Evolutionary conservation across 2,797 vertebrate species (phyloP).

Genomic region (Triplophysa bombifrons): DNA sequence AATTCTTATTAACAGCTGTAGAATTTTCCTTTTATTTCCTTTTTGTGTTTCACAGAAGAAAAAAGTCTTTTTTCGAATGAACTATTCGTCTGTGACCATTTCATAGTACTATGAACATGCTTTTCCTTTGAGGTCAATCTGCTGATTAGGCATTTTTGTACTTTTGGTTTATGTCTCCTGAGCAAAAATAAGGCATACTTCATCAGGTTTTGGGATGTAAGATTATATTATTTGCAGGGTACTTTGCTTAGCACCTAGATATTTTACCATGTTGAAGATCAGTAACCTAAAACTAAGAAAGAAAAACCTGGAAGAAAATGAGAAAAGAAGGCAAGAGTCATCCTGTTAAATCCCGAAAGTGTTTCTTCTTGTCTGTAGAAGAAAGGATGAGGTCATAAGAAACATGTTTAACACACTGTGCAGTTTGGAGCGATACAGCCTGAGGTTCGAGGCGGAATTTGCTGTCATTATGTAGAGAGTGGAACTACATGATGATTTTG

Average conservation of each 20-base stretch:
- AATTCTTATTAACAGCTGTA: too few relatives aligned
- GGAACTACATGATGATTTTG: constrained; percentile 72
- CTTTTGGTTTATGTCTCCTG: background rate
- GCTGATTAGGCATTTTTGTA: background rate
- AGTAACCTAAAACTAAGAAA: background rate
- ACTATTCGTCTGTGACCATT: too few relatives aligned
- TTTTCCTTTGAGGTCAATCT: background rate
- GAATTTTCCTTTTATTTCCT: too few relatives aligned
- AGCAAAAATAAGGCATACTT: background rate
- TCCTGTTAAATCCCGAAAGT: background rate
- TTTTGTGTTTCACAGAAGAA: too few relatives aligned
- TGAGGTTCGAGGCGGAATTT: constrained; percentile 70
- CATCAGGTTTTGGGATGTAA: background rate
- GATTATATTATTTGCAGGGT: constrained; percentile 5
- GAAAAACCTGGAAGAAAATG: background rate
- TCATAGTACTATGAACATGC: too few relatives aligned
- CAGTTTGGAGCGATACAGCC: constrained; percentile 49
- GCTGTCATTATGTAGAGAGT: constrained; percentile 68
- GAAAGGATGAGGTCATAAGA: constrained; percentile 49
- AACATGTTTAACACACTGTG: constrained; percentile 31
- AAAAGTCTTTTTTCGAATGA: too few relatives aligned
- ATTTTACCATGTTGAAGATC: background rate
- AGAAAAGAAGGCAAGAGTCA: background rate
- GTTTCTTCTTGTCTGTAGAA: constrained; percentile 1
- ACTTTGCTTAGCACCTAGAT: background rate